Evolutionary conservation across 1,140 invertebrate species (phyloP).

Genomic region (Bombus huntii): DNA sequence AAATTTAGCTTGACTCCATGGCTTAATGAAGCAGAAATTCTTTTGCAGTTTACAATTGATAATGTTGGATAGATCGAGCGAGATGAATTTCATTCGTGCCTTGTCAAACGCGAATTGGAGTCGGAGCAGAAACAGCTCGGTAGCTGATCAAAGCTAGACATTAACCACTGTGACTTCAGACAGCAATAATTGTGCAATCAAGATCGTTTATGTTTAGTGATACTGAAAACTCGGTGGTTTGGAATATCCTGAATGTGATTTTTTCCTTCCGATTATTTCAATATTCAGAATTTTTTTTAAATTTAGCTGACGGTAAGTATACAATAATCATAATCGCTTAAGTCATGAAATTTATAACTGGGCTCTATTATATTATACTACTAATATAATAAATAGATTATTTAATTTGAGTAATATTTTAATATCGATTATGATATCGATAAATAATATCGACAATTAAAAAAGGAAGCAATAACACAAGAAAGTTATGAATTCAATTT

Average conservation of each 20-base stretch:
- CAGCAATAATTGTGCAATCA: background rate
- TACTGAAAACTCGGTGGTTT: background rate
- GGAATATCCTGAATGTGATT: background rate
- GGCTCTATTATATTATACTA: background rate
- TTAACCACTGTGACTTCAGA: background rate
- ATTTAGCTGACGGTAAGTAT: background rate
- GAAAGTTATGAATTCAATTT: constrained; percentile 24
- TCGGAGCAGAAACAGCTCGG: background rate
- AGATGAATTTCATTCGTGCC: no score
- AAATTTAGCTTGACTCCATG: background rate
- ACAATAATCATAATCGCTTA: background rate
- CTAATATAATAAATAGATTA: no score
- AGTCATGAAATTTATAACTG: background rate
- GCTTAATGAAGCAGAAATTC: constrained; percentile 7
- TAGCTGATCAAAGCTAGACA: constrained; percentile 1
- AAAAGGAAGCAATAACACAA: background rate
- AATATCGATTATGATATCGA: background rate
- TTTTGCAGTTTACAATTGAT: constrained; percentile 6
- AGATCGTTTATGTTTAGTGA: background rate
- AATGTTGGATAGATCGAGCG: background rate
- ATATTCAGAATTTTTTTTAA: background rate
- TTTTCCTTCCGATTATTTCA: background rate
- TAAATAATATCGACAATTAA: no score
- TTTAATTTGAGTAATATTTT: no score
- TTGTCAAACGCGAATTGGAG: background rate